phyloP scores from a whole-genome alignment of 2,888 invertebrate species.

The Fragum fragum region DNA sequence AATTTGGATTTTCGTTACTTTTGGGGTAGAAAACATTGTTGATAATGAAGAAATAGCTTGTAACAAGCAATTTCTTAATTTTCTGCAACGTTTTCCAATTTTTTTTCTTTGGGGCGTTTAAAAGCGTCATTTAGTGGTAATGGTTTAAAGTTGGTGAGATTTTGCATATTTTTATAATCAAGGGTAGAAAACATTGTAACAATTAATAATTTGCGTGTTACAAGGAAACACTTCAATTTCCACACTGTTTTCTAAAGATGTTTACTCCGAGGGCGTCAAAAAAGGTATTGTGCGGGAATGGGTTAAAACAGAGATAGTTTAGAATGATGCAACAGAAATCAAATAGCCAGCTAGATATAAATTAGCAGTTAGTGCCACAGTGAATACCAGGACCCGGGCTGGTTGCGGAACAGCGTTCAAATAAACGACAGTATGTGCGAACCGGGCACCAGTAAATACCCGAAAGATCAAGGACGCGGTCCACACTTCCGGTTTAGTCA shows the following conservation, averaged over 20 bases:
- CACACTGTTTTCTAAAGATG: too few species aligned
- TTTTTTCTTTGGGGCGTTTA: too few species aligned
- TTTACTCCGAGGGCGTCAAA: too few species aligned
- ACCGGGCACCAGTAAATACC: conserved; percentile 88
- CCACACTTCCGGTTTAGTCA: conserved; percentile 88
- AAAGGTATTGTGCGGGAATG: too few species aligned
- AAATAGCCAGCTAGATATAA: conserved; percentile 87
- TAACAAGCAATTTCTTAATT: conserved; percentile 5
- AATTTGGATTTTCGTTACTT: too few species aligned
- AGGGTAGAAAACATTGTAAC: too few species aligned
- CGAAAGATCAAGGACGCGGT: conserved; percentile 89
- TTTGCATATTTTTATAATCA: too few species aligned
- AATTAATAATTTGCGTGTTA: too few species aligned
- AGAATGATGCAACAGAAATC: not conserved
- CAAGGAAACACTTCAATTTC: not conserved
- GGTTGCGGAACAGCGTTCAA: conserved; percentile 90
- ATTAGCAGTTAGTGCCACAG: conserved; percentile 87
- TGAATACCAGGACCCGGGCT: conserved; percentile 88
- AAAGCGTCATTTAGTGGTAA: too few species aligned
- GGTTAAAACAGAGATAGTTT: not conserved
- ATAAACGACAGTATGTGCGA: conserved; percentile 90
- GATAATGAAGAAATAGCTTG: not conserved
- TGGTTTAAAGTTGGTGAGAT: too few species aligned
- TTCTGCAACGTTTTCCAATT: not conserved
- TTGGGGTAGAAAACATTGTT: not conserved